phyloP scores from a whole-genome alignment of 2,113 vertebrate species.

The Aphelocoma coerulescens region DNA sequence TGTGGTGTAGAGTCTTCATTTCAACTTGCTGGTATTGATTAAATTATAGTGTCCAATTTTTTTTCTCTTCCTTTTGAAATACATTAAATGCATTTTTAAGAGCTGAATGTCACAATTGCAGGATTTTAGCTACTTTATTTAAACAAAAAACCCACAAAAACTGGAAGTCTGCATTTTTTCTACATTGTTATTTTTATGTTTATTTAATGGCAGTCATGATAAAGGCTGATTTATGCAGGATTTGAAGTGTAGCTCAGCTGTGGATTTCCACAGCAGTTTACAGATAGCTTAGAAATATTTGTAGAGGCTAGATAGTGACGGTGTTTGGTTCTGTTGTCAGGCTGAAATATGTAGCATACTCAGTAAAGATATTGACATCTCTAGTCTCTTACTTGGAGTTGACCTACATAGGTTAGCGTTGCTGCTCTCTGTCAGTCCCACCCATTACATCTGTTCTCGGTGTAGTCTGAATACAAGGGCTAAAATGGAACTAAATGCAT shows the following conservation, averaged over 20 bases:
- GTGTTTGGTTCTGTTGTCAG: neutral
- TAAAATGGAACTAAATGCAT: neutral
- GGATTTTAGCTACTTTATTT: slow-evolving; percentile 21
- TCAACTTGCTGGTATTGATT: neutral
- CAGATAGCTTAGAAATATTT: neutral
- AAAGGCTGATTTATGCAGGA: neutral
- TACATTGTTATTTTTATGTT: neutral
- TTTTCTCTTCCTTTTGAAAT: neutral
- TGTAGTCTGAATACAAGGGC: neutral
- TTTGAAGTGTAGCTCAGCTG: neutral
- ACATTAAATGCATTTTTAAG: neutral
- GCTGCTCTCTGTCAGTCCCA: neutral
- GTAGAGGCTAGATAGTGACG: neutral
- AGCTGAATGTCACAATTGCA: neutral
- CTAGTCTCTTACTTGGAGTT: neutral
- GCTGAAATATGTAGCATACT: neutral
- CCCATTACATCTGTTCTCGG: neutral
- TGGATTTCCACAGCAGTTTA: neutral
- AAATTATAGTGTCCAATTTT: neutral
- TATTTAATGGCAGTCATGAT: neutral
- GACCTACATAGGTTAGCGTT: neutral
- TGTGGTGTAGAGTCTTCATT: neutral
- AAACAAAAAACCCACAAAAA: slow-evolving; percentile 1
- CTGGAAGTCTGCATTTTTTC: slow-evolving; percentile 19
- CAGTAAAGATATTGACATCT: neutral